Evolutionary conservation across 2,888 invertebrate genomes (phyloP).

Genomic region (Conomelus anceps): DNA sequence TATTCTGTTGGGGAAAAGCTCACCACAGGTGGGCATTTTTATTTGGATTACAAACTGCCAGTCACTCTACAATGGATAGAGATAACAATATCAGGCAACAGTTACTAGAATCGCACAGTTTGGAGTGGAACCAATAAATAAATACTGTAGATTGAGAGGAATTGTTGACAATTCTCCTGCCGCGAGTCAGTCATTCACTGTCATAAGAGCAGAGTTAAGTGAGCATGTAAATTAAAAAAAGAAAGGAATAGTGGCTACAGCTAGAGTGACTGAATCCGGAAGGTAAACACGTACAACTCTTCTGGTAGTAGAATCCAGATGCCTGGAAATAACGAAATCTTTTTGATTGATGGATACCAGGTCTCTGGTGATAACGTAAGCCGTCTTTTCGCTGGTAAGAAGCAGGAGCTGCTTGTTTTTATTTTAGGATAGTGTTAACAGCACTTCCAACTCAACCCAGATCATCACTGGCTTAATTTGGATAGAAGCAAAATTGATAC

Average conservation of each 20-base stretch:
- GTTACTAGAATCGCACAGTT: not conserved
- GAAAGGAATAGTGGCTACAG: not conserved
- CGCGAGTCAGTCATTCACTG: too few relatives aligned
- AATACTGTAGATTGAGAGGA: not conserved
- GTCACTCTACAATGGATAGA: not conserved
- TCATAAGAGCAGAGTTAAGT: not conserved
- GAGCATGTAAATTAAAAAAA: not conserved
- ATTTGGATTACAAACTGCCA: not conserved
- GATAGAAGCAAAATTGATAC: not conserved
- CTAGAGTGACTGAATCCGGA: too few relatives aligned
- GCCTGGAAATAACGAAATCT: conserved; percentile 9
- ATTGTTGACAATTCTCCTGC: not conserved
- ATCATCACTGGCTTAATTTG: not conserved
- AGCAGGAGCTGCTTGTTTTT: not conserved
- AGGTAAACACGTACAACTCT: not conserved
- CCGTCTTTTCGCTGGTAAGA: not conserved
- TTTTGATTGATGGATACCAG: conserved; percentile 5
- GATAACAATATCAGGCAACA: too few relatives aligned
- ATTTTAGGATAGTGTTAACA: not conserved
- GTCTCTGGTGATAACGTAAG: not conserved
- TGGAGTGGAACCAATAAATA: not conserved
- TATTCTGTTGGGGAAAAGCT: not conserved
- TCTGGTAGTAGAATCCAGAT: not conserved
- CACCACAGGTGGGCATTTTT: not conserved
- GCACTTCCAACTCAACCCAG: not conserved